A percentile compares a stretch with the other conserved stretches of the same genome.
These are phyloP conservation scores for Phocides pigmalion DNA, from an alignment of 1,140 invertebrate genomes.

Conservation along the genomic window DNA sequence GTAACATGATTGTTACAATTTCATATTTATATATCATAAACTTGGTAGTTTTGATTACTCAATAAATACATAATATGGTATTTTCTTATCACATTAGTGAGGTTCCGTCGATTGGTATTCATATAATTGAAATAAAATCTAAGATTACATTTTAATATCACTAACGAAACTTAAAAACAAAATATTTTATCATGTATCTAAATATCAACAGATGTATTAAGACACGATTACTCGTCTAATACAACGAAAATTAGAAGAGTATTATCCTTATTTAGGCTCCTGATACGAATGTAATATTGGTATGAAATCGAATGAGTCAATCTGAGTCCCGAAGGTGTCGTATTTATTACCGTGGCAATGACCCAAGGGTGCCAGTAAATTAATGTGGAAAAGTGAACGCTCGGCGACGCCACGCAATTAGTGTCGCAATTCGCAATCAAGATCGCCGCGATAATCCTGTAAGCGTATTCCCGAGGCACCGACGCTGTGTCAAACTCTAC, in stretches of 20 bases:
- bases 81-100: no score
- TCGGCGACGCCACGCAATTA: conserved; percentile 53
- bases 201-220: no score
- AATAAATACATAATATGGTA: no score
- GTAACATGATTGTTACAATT: no score
- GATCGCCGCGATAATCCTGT: conserved; percentile 56
- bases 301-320: conserved; percentile 49
- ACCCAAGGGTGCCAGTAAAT: conserved; percentile 47
- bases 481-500: conserved; percentile 36
- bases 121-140: no score
- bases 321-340: conserved; percentile 48
- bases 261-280: conserved; percentile 15
- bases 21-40: no score
- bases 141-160: no score
- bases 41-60: no score
- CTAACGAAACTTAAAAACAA: no score
- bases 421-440: conserved; percentile 61
- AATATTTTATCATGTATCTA: no score
- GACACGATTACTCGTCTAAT: background rate
- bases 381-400: conserved; percentile 56
- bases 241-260: background rate
- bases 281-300: conserved; percentile 14
- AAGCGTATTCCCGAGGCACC: conserved; percentile 41
- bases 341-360: conserved; percentile 52
- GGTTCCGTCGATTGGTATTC: no score